Base-by-base conservation (phyloP, 2,888 invertebrate genomes). In the Caenorhabditis sulstoni region DNA sequence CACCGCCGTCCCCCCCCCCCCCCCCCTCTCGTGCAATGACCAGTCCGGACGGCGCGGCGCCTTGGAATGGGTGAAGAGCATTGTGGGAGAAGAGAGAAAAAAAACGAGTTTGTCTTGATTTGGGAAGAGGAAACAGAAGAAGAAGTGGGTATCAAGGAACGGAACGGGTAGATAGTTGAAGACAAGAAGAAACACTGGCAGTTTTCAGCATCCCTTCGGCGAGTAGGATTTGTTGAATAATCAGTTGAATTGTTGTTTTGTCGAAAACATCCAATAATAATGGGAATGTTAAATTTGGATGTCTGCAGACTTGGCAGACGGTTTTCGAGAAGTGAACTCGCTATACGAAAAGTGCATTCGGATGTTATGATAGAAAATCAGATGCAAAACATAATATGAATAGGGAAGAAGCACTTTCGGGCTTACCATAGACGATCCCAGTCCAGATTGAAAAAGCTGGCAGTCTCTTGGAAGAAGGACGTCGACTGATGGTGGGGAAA, bases 401-500 rank as follows among this genome's bases (percentile, higher is more conserved):
- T 9, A 20, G n/a, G 22, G 22, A 62, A 47, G 55, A 39, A n/a
- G 14, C 16, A 45, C 14, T 45, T 41, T 41, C 11, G 16, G n/a
- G n/a, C 67, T 75, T 49, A 80, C 80, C 80, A 80, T 62, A 76
- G 53, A 58, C 80, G 52, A 7, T 76, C 75, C 80, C 80, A 80
- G 45, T 80, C 73, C 20, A 67, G 64, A 70, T 76, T 76, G 59
- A 80, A 76, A 58, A 80, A 80, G 29, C 67, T 80, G 8, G 80
- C 70, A 64, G 80, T 76, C 23, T 76, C 80, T 71, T 80, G 76
- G 57, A 80, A 76, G 41, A 80, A 80, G 29, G 80, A 80, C 11
- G 75, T 76, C 16, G 76, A 71, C 49, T 80, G 80, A 76, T 81
- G 80, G 61, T 80, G 80, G 22, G 82, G 82, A 62, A 81, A 82